Conservation (phyloP, 2,888 invertebrate genomes). For the Ormyrus nitidulus region DNA sequence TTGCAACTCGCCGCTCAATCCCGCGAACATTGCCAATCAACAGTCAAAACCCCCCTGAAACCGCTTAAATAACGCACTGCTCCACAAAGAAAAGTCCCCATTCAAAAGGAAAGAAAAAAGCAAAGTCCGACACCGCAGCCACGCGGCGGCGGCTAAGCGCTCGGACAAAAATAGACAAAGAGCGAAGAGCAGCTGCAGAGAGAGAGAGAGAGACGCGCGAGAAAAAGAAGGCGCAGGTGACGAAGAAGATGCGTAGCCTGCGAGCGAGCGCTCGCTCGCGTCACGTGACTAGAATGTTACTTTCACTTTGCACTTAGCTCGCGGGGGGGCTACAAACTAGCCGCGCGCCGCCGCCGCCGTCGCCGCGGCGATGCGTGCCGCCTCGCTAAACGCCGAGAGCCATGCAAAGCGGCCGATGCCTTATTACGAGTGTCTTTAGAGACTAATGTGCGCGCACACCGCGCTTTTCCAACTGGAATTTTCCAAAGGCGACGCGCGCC, state of each 20-base stretch:
- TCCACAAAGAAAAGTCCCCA: no score
- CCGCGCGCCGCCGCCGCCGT: conserved; percentile 10
- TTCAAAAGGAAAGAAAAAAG: no score
- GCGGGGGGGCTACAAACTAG: conserved; percentile 5
- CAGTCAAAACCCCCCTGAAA: no score
- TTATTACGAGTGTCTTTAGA: conserved; percentile 28
- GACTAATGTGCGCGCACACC: neutral
- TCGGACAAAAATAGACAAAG: neutral
- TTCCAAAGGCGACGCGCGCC: neutral
- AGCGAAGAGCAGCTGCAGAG: neutral
- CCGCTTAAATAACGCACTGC: no score
- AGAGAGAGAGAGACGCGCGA: neutral
- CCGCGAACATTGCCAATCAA: no score
- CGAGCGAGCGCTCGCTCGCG: conserved; percentile 30
- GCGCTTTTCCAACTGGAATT: conserved; percentile 53
- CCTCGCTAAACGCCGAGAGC: conserved; percentile 14
- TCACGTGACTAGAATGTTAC: conserved; percentile 68
- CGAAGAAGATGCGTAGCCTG: conserved; percentile 5
- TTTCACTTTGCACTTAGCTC: conserved; percentile 62
- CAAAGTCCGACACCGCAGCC: no score
- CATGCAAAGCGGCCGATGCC: conserved; percentile 19
- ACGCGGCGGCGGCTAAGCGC: no score
- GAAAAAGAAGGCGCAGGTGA: conserved; percentile 11
- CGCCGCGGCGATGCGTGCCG: conserved; percentile 22
- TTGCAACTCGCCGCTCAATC: no score